Base-by-base conservation (phyloP, 2,113 vertebrate genomes). In the Scomber colias region DNA sequence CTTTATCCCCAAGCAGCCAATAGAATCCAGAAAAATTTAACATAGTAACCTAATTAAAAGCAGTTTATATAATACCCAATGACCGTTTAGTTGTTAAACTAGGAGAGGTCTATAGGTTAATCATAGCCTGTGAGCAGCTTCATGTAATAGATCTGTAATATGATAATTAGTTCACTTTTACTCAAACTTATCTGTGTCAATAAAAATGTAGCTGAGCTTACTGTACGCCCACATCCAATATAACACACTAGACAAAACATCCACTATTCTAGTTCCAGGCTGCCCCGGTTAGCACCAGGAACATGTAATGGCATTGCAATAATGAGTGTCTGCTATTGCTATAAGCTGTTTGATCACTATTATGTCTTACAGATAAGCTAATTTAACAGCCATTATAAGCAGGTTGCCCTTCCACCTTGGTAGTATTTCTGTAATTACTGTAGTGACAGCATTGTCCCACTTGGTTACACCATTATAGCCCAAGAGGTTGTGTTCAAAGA, bases 11-110 rank as follows among this genome's bases (percentile, higher is more conserved):
- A 80, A 90, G 88, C 86, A 91, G 66, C 89, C 90, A 87, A 90
- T 84, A 80, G 73, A 82, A 81, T 65, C 65, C 17, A 88, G 76
- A 82, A 79, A 86, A 85, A 77, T 50, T 72, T 91, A 93, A 90
- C 87, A 94, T 77, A 80, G 84, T 94, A 93, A 95, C 94, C 95
- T 91, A 94, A 94, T 95, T 95, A 94, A 92, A 92, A 88, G 62
- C 79, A 81, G 68, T 89, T 87, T 87, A 89, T 92, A 91, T 91
- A 75, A 93, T 92, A 92, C 84, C 86, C 82, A 92, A 81, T 93
- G 93, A 91, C 90, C 89, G 61, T 56, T 86, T 83, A 81, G 81
- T 80, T 91, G 82, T 91, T 86, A 92, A 92, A 94, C 77, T 88
- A 89, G 90, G 82, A 92, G 83, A 92, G 92, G 92, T 93, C 85